Evolutionary conservation across 1,140 invertebrate genomes (phyloP), one percentile per base, ranked within the genome.

Genomic region (Chelonus insularis): DNA sequence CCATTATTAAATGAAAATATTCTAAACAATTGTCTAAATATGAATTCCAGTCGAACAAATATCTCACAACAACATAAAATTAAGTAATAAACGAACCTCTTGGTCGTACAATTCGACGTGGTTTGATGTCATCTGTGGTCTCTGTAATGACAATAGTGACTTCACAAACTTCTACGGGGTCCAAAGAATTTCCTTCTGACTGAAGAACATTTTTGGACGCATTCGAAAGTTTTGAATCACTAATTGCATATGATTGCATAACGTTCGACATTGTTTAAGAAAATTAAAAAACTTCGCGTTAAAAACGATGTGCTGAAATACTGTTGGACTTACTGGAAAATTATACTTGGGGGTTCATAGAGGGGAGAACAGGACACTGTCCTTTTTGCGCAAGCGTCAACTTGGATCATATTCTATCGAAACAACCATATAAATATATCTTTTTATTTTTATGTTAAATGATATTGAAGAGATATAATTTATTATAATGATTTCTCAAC

Each of bases 301-400:
- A 66, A 57, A 57, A 66, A 65, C 64, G 70, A 70, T 64, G 52
- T 66, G 66, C 63, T 16, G 63, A 64, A 63, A 66, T 66, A 74
- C 68, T 68, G 68, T 66, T 65, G 43, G 25, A 55, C 5, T 25
- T 29, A 45, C 47, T 57, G 64, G 62, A 66, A 60, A 58, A 65
- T 69, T 66, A 50, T 52, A 45, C 14, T 51, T 51, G 62, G 63
- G 72, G 66, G 72, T 70, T 74, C 75, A 72, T 72, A 71, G 72
- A 65, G 72, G 69, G 64, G 64, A 63, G 67, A 65, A 52, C 11
- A 50, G 41, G 3, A 55, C 25, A 29, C 7, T 29, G 7, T 21
- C 25, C 58, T 37, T 39, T 65, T 39, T 66, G 74, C 77, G 77
- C 75, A 74, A 43, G 72, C 69, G 70, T 61, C 66, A 61, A 32